Conservation (phyloP, 2,797 vertebrate genomes). For the Acestrorhynchus altus region DNA sequence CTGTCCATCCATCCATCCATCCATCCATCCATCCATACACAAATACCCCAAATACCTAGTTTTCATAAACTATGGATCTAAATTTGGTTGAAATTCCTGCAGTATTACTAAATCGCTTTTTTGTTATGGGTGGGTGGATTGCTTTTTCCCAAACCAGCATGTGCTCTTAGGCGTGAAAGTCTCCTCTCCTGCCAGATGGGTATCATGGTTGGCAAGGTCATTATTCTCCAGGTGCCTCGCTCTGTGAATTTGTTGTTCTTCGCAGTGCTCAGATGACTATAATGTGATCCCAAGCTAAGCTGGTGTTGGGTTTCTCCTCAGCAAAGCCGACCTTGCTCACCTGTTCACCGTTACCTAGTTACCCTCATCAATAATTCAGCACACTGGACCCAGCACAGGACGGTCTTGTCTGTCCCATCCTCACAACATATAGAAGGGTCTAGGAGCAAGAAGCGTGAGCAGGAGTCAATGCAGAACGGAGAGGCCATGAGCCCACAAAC, state of each 20-base stretch:
- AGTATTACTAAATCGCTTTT: not conserved
- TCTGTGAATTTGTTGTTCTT: conserved; percentile 63
- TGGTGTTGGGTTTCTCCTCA: conserved; percentile 74
- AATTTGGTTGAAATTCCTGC: too few relatives aligned
- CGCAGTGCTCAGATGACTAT: conserved; percentile 71
- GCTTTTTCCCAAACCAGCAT: not conserved
- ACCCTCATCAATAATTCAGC: conserved; percentile 82
- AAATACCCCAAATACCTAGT: too few relatives aligned
- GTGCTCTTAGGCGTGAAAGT: not conserved
- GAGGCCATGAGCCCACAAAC: conserved; percentile 76
- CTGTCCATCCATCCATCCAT: too few relatives aligned
- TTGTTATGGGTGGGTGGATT: not conserved
- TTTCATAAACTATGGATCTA: too few relatives aligned
- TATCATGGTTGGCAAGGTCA: not conserved
- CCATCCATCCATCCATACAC: too few relatives aligned
- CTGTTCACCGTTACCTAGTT: conserved; percentile 73
- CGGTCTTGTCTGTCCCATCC: conserved; percentile 48
- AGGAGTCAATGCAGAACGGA: conserved; percentile 86
- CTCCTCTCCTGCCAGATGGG: conserved; percentile 29
- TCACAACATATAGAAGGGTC: conserved; percentile 70
- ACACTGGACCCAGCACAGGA: conserved; percentile 32
- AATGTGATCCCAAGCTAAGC: conserved; percentile 65
- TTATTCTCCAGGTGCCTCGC: conserved; percentile 53
- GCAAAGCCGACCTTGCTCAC: conserved; percentile 67
- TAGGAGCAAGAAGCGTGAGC: conserved; percentile 65